A percentile compares a stretch with the other conserved stretches of the same genome.
phyloP scores from a whole-genome alignment of 1,140 invertebrate species.

The Anastrepha obliqua region DNA sequence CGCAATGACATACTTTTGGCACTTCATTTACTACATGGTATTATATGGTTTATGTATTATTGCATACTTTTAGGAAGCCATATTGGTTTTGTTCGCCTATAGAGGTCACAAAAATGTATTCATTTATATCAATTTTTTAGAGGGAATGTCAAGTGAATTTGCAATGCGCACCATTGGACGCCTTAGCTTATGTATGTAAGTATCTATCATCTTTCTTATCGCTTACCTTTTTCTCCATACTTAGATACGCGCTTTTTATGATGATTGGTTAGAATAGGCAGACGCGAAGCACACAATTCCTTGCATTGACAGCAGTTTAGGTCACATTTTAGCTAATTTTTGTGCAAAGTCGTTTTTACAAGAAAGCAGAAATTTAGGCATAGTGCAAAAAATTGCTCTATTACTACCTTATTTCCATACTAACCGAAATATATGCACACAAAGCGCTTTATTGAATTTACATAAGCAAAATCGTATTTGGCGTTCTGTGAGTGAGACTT shows the following conservation, averaged over 20 bases:
- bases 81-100: neutral
- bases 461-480: neutral
- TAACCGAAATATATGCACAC: no score
- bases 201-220: neutral
- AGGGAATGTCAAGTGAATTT: neutral
- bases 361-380: neutral
- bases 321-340: neutral
- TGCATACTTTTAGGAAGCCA: neutral
- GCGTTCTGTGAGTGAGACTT: neutral
- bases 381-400: neutral
- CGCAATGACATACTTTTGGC: neutral
- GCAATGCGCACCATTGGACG: neutral
- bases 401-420: neutral
- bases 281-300: neutral
- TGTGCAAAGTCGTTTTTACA: no score
- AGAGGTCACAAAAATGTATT: neutral
- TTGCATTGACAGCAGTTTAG: neutral
- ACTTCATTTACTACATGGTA: neutral
- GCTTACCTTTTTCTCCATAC: neutral
- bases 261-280: neutral
- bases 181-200: neutral
- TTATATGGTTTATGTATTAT: no score
- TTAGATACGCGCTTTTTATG: neutral
- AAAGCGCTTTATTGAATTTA: neutral
- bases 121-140: slow-evolving; percentile 23